Conservation (phyloP, 2,797 vertebrate genomes). For the Poecilia wingei region DNA sequence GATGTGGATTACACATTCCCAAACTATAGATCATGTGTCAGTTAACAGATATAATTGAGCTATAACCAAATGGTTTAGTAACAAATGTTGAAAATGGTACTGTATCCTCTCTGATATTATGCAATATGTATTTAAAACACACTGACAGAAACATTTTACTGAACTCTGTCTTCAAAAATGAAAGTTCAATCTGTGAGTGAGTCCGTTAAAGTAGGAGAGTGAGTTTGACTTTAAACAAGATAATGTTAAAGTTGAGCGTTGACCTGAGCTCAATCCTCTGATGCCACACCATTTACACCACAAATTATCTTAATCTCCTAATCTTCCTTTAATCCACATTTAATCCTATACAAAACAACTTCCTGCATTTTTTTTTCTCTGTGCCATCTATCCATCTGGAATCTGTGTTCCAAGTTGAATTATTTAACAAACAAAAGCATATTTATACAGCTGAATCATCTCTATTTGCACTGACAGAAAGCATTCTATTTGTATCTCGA, state of each 20-base stretch:
- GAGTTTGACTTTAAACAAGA: slow-evolving; percentile 31
- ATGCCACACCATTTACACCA: slow-evolving; percentile 52
- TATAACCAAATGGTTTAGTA: background rate
- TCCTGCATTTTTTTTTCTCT: slow-evolving; percentile 54
- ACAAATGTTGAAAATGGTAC: background rate
- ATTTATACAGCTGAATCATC: background rate
- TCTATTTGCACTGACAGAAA: background rate
- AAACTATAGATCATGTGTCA: background rate
- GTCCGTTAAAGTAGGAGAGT: background rate
- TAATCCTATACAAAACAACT: slow-evolving; percentile 55
- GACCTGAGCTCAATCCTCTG: slow-evolving; percentile 35
- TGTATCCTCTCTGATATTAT: background rate
- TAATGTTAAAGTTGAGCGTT: slow-evolving; percentile 26
- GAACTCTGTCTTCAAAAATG: slow-evolving; percentile 16
- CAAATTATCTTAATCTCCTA: slow-evolving; percentile 55
- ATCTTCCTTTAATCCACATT: slow-evolving; percentile 60
- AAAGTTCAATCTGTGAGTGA: background rate
- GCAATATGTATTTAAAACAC: slow-evolving; percentile 16
- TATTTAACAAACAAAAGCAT: slow-evolving; percentile 23
- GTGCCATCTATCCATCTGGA: background rate
- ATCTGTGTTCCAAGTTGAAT: slow-evolving; percentile 19
- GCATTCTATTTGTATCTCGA: slow-evolving; percentile 8
- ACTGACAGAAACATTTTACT: slow-evolving; percentile 15
- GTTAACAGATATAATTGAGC: background rate
- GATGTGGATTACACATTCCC: background rate